Evolutionary conservation across 1,140 invertebrate species (phyloP).

Genomic region (Hylaeus volcanicus): DNA sequence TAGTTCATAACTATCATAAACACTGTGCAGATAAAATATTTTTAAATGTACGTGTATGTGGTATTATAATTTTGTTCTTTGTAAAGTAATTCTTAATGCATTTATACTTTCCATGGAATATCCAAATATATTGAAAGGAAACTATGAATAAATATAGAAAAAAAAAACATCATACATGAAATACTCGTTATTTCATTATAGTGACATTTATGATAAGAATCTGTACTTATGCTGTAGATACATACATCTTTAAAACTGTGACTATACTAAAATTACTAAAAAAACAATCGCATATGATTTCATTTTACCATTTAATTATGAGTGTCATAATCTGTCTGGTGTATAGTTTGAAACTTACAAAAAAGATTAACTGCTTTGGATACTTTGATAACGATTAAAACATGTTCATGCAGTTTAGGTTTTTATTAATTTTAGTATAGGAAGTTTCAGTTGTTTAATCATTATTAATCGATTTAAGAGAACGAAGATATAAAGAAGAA

Average conservation of each 20-base stretch:
- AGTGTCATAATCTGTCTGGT: slow-evolving; percentile 41
- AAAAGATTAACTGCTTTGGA: background rate
- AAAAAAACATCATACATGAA: slow-evolving; percentile 56
- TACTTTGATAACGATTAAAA: background rate
- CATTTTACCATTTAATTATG: slow-evolving; percentile 28
- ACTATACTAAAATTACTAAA: slow-evolving; percentile 43
- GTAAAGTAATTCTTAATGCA: slow-evolving; percentile 52
- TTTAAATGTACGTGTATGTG: slow-evolving; percentile 41
- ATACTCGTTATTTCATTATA: slow-evolving; percentile 57
- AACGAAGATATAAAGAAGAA: background rate
- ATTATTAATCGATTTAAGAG: background rate
- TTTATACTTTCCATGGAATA: slow-evolving; percentile 53
- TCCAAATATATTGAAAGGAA: slow-evolving; percentile 46
- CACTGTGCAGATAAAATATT: slow-evolving; percentile 40
- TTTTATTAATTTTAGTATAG: background rate
- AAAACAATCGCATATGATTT: slow-evolving; percentile 9
- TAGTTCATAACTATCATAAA: slow-evolving; percentile 20
- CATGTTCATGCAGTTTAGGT: background rate
- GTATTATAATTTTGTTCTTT: slow-evolving; percentile 47
- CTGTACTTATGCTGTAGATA: slow-evolving; percentile 35
- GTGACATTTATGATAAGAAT: slow-evolving; percentile 29
- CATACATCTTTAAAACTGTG: slow-evolving; percentile 36
- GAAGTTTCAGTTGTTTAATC: slow-evolving; percentile 13
- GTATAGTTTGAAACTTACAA: slow-evolving; percentile 9
- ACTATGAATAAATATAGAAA: slow-evolving; percentile 62